Conservation (phyloP, 2,113 vertebrate species). For the Trogon surrucura region DNA sequence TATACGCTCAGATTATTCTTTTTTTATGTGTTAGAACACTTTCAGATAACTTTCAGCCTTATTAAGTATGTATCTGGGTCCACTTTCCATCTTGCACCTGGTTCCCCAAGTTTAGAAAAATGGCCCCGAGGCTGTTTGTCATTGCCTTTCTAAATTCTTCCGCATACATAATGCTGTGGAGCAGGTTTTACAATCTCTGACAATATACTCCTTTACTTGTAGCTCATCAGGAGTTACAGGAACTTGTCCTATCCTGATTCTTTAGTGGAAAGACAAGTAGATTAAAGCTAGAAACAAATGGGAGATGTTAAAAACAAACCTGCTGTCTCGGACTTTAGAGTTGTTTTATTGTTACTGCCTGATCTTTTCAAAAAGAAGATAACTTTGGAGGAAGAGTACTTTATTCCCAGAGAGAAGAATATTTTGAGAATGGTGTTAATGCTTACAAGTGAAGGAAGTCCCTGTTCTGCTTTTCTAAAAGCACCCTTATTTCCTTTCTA, state of each 20-base stretch:
- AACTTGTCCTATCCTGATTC: constrained; percentile 38
- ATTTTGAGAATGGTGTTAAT: not conserved
- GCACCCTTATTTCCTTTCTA: not conserved
- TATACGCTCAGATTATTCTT: not conserved
- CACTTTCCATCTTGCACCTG: not conserved
- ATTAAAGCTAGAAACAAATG: not conserved
- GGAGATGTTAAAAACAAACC: not conserved
- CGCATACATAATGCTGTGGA: not conserved
- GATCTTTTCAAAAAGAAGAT: not conserved
- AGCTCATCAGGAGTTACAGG: not conserved
- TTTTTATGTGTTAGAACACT: not conserved
- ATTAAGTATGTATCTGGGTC: not conserved
- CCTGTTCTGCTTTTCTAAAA: not conserved
- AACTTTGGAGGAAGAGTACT: not conserved
- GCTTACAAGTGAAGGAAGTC: not conserved
- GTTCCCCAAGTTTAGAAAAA: constrained; percentile 22
- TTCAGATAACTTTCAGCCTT: not conserved
- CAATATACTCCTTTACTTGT: not conserved
- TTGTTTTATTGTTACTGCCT: not conserved
- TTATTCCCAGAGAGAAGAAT: not conserved
- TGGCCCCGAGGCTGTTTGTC: constrained; percentile 41
- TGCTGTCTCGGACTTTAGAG: not conserved
- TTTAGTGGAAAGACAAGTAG: not conserved
- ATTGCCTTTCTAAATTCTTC: constrained; percentile 14
- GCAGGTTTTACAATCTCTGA: constrained; percentile 40